Evolutionary conservation across 1,140 invertebrate species (phyloP), one percentile per base, ranked within the genome.

Genomic region (Gonioctena quinquepunctata): DNA sequence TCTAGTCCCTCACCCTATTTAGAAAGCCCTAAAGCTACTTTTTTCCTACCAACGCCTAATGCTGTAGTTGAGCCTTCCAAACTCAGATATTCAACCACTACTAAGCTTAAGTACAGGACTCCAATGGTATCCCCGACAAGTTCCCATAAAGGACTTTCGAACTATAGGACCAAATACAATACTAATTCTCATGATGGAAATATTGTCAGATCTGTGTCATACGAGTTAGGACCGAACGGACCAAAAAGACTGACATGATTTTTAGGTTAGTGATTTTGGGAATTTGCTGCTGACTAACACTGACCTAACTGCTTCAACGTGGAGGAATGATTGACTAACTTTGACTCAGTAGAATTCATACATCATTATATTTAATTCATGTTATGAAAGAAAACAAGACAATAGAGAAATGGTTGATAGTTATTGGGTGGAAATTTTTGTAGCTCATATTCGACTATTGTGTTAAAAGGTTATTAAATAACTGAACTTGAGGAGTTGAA

Each of bases 161-260:
- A 16, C 26, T 27, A 60, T 23, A 60, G 13, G 23, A n/a, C n/a
- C n/a, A 60, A 16, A 3, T 60, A 13, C 16, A 28, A 18, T 16
- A 7, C 11, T 5, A 25, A 13, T 11, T 18, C 16, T 22, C 18
- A 11, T 19, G 26, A 33, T 65, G 61, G 50, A 50, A 68, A 69
- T 22, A 26, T 77, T 49, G 66, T 74, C 18, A 70, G 67, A 68
- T 76, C 76, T 13, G 33, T 77, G 54, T 69, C 71, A 13, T 79
- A 74, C 59, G 62, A 77, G 71, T 57, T 77, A 27, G 71, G 74
- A 52, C 74, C 76, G 7, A 56, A 77, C 59, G 77, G 76, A 72
- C 76, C 72, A 42, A 76, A 77, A 64, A 74, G 76, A 74, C 72
- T 76, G 73, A 72, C 73, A 28, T 70, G 42, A 72, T 26, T 49